Base-by-base conservation (phyloP, 2,888 invertebrate species). In the Corbicula japonica region DNA sequence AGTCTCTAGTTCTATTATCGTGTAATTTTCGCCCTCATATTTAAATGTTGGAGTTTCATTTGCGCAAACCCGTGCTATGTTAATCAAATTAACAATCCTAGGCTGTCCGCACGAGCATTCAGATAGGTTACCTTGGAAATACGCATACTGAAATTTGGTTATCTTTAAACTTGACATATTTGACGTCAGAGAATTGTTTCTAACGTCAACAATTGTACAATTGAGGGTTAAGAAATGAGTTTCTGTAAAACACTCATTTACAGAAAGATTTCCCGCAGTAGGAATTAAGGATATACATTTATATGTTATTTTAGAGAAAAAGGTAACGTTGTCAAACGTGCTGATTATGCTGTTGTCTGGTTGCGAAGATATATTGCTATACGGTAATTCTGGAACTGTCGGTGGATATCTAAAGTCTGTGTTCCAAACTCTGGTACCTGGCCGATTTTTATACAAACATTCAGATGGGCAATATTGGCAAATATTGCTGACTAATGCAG, bases 11-110 rank as follows among this genome's bases (percentile, higher is more conserved):
- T 84, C 82, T 6, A 50, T 62, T 15, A 86, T 82, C 23, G 60
- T 76, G 35, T 76, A 76, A 15, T 46, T 4, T 1, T 76, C 46
- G 4, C 74, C 63, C 8, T 85, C 74, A 32, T 76, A 77, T 23
- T 62, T 73, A 56, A 84, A 86, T n/a, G 35, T 63, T 8, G 84
- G 28, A 26, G 44, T 34, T 30, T 83, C 66, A 32, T 82, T 68
- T 0, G 60, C 38, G 44, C 75, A 69, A 34, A 46, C 38, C 0
- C 77, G 77, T 12, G 80, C 76, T 18, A 80, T 35, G n/a, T 75
- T 79, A 10, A 86, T 78, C 86, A 84, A 86, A 3, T 72, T 78
- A 6, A 50, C 70, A 83, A 83, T 83, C 83, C 83, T 83, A 1
- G 75, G 60, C 83, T 81, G 83, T 10, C 77, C 76, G 46, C 83